Conservation (phyloP, 2,888 invertebrate genomes). For the Drosophila fungiperda region DNA sequence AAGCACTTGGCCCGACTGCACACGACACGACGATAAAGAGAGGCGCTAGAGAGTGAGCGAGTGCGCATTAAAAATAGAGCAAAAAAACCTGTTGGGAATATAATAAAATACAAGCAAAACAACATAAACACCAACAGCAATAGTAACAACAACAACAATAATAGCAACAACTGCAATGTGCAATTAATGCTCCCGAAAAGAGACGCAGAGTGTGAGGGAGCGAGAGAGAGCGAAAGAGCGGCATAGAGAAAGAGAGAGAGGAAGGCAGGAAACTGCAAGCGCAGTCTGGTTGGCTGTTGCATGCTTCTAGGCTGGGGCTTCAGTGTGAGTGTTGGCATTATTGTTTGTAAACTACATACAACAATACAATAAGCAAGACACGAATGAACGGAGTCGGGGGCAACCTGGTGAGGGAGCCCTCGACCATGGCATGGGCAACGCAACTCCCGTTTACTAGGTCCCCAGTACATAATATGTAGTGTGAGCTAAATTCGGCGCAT, state of each 20-base stretch:
- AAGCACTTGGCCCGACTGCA: constrained; percentile 33
- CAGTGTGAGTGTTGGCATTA: constrained; percentile 76
- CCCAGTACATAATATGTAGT: constrained; percentile 53
- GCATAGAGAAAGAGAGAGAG: constrained; percentile 18
- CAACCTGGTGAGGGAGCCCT: neutral
- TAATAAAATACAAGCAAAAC: constrained; percentile 79
- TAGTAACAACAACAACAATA: constrained; percentile 36
- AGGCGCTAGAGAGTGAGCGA: constrained; percentile 37
- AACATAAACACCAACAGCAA: constrained; percentile 61
- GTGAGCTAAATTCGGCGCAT: constrained; percentile 68
- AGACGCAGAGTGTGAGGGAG: constrained; percentile 9
- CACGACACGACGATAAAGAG: constrained; percentile 30
- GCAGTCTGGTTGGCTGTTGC: constrained; percentile 79
- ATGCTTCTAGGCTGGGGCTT: constrained; percentile 61
- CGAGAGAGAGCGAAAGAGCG: constrained; percentile 6
- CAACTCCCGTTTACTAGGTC: constrained; percentile 32
- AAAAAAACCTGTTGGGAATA: constrained; percentile 57
- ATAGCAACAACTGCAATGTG: constrained; percentile 66
- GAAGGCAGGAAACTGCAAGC: constrained; percentile 43
- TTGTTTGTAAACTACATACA: constrained; percentile 81
- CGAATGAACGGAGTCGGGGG: constrained; percentile 13
- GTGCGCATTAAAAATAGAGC: constrained; percentile 52
- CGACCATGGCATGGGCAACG: constrained; percentile 4
- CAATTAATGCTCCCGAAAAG: constrained; percentile 72
- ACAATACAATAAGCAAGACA: constrained; percentile 80